Evolutionary conservation across 2,797 vertebrate genomes (phyloP), one percentile per base, ranked within the genome.

Genomic region (Poeciliopsis gracilis): DNA sequence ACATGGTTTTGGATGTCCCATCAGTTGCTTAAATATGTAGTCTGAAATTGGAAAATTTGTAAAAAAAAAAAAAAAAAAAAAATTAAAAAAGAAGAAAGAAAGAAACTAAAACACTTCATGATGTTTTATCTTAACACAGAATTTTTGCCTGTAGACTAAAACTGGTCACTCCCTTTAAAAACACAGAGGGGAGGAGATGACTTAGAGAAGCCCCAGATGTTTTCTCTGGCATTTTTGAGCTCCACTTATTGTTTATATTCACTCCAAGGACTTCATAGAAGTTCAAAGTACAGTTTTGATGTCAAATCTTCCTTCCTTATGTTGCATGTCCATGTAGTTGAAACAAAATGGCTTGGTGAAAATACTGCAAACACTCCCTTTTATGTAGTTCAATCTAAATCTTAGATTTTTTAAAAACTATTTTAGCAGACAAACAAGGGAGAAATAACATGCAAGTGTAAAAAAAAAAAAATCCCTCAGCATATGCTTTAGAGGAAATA

Each of bases 131-230:
- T 70, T 10, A 84, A 84, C 80, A 89, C 33, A 30, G 4, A 73
- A 77, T 77, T 71, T 76, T 77, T 80, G 77, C 49, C 46, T 46
- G 15, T 12, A 28, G 79, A 87, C 76, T 84, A 77, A 79, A 78
- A 74, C 36, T 77, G 59, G 77, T 89, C 71, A 72, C 91, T 91
- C 89, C 88, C 88, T 88, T 80, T 69, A 82, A 84, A 41, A 91
- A 74, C 75, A 66, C 1, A 59, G 47, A 76, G 18, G 75, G 81
- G 61, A 49, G 81, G 61, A 82, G 55, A 69, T 49, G 46, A 77
- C 6, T n/a, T n/a, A 36, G 80, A 93, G 82, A 67, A 61, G 36
- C 23, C 36, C 77, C 87, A 90, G 85, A 93, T 91, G 89, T 82
- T 76, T 13, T 75, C 3, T 75, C 51, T 47, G 61, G 20, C 41